Percentiles rank a stretch among this genome's conserved stretches.
These are phyloP conservation scores for Sarcoramphus papa DNA, from an alignment of 2,797 vertebrate species.

Conservation along the genomic window DNA sequence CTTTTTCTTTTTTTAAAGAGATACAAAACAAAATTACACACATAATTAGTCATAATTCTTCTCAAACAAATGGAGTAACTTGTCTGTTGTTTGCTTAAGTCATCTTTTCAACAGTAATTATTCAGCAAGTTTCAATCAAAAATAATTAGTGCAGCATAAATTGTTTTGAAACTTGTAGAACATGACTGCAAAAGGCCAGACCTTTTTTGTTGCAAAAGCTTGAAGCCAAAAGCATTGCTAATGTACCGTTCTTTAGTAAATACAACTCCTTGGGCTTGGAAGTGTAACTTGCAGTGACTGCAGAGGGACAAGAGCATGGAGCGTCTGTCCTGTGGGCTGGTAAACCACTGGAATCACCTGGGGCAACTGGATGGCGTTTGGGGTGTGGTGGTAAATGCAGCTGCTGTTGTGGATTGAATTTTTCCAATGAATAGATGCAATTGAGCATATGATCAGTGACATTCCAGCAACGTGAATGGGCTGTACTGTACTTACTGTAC, in stretches of 20 bases:
- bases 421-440: slow-evolving; percentile 62
- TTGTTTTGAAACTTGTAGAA: slow-evolving; percentile 2
- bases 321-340: background rate
- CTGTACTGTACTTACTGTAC: slow-evolving; percentile 55
- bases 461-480: slow-evolving; percentile 55
- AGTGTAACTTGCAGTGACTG: background rate
- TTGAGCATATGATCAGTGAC: slow-evolving; percentile 50
- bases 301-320: background rate
- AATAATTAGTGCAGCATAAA: background rate
- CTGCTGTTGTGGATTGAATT: slow-evolving; percentile 38
- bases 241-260: background rate
- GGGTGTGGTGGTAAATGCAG: slow-evolving; percentile 32
- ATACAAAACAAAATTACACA: background rate
- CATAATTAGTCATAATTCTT: background rate
- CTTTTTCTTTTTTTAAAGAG: background rate
- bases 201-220: background rate
- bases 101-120: slow-evolving; percentile 24
- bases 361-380: background rate
- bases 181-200: background rate
- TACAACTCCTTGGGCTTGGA: background rate
- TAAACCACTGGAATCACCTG: slow-evolving; percentile 48
- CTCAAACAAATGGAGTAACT: background rate
- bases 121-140: background rate
- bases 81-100: slow-evolving; percentile 20
- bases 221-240: background rate